phyloP scores from a whole-genome alignment of 2,797 vertebrate genomes.

The Rhabdomys pumilio region DNA sequence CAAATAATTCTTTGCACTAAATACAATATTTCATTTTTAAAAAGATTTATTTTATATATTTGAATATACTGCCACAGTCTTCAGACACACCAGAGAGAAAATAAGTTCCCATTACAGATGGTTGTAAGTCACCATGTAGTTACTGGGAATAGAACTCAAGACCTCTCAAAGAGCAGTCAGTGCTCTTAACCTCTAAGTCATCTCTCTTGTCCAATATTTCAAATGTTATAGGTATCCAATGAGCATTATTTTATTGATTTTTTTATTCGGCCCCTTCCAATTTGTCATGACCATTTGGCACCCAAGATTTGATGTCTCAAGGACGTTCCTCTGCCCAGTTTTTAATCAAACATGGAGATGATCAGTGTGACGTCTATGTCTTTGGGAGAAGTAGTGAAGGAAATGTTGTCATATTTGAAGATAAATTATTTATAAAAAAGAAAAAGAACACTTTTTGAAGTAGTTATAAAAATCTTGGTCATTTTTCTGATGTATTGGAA shows the following conservation, averaged over 20 bases:
- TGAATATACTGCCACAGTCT: too few relatives aligned
- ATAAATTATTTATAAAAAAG: conserved; percentile 39
- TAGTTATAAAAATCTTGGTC: neutral
- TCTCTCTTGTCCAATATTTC: neutral
- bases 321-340: neutral
- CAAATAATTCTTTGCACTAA: conserved; percentile 23
- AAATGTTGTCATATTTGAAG: neutral
- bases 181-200: too few relatives aligned
- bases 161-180: too few relatives aligned
- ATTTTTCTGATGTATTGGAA: conserved; percentile 1
- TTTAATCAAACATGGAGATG: neutral
- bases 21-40: neutral
- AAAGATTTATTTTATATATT: too few relatives aligned
- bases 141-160: too few relatives aligned
- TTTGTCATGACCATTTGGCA: conserved; percentile 51
- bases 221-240: conserved; percentile 16
- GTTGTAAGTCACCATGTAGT: too few relatives aligned
- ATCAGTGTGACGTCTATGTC: neutral
- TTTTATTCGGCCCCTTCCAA: conserved; percentile 45
- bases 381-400: conserved; percentile 26
- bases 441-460: neutral
- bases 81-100: too few relatives aligned
- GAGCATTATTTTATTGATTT: conserved; percentile 59
- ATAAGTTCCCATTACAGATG: too few relatives aligned
- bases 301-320: conserved; percentile 32